Percentiles rank a stretch among this genome's conserved stretches.
Evolutionary conservation across 2,888 invertebrate species (phyloP).

Genomic region (Spisula subtruncata): DNA sequence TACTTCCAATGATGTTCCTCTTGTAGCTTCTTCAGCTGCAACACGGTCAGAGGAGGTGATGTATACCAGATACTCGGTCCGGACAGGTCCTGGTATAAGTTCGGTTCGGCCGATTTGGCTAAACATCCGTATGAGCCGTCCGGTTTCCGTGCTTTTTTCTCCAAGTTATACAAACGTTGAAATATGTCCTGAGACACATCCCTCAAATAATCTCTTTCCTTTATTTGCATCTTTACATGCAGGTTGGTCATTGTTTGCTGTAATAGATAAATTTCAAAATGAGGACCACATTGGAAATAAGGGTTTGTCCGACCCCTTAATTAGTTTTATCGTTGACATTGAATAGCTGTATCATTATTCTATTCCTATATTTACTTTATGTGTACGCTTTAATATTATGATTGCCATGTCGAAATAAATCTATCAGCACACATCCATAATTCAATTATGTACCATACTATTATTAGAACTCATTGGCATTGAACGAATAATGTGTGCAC

Average conservation of each 20-base stretch:
- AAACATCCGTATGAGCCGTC: constrained; percentile 57
- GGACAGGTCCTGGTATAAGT: constrained; percentile 59
- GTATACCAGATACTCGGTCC: constrained; percentile 61
- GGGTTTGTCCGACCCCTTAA: no score
- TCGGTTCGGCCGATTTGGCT: constrained; percentile 39
- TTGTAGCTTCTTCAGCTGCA: constrained; percentile 56
- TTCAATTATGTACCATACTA: no score
- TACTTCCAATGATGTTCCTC: constrained; percentile 47
- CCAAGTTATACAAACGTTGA: constrained; percentile 59
- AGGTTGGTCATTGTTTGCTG: constrained; percentile 59
- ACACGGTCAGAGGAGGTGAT: constrained; percentile 51
- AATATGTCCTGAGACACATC: constrained; percentile 56
- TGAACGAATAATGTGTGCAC: no score
- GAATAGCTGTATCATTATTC: no score
- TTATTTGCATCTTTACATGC: constrained; percentile 58
- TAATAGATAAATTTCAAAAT: neutral
- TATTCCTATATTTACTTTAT: no score
- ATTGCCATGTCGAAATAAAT: no score
- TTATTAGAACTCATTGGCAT: no score
- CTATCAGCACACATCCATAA: no score
- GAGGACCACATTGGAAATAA: no score
- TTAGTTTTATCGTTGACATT: no score
- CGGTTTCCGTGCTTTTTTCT: constrained; percentile 62
- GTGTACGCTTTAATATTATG: no score
- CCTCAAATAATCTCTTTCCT: constrained; percentile 59